Evolutionary conservation across 2,888 invertebrate species (phyloP).

Genomic region (Agrypnus murinus): DNA sequence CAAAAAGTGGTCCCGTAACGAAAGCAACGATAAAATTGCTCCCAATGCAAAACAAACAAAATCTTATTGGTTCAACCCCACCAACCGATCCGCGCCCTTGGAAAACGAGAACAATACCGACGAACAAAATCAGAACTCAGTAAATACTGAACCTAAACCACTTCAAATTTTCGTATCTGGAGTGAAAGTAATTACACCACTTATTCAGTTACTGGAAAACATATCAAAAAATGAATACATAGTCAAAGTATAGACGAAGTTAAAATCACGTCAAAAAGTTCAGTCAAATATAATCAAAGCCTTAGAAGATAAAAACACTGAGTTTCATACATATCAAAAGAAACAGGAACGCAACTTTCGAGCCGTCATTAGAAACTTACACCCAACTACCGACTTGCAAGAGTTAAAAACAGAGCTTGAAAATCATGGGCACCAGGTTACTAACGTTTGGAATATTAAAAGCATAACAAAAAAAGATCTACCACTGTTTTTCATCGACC

Average conservation of each 20-base stretch:
- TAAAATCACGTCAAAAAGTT: background rate
- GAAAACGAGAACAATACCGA: no score
- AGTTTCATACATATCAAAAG: background rate
- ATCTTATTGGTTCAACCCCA: no score
- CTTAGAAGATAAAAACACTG: background rate
- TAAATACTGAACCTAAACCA: slow-evolving; percentile 4
- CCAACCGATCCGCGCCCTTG: no score
- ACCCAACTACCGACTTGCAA: slow-evolving; percentile 1
- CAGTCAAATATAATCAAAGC: slow-evolving; percentile 4
- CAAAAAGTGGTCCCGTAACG: no score
- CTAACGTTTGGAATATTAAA: slow-evolving; percentile 3
- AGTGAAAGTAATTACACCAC: background rate
- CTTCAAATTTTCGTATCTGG: background rate
- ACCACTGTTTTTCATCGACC: slow-evolving; percentile 1
- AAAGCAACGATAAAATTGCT: no score
- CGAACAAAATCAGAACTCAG: no score
- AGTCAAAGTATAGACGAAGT: background rate
- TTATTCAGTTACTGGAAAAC: background rate
- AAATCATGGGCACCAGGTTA: background rate
- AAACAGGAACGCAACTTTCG: background rate
- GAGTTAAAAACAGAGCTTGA: background rate
- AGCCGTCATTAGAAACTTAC: slow-evolving; percentile 5
- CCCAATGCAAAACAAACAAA: no score
- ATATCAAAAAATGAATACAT: background rate
- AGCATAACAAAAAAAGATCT: background rate